phyloP scores from a whole-genome alignment of 2,888 invertebrate genomes.

The Acanthococcus lagerstroemiae region DNA sequence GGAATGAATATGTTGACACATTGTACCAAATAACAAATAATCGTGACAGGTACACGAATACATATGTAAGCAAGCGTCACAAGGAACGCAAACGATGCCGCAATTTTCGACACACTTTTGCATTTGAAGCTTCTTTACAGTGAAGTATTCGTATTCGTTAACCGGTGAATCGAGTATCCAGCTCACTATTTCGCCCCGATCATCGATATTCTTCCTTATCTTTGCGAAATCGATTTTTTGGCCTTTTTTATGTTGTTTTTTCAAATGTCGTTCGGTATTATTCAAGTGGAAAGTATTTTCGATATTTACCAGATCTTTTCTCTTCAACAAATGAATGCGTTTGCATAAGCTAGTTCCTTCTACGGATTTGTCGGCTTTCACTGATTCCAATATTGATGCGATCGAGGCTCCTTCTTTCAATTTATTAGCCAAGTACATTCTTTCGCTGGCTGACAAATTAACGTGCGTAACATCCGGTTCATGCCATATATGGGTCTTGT shows the following conservation, averaged over 20 bases:
- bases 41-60: conserved; percentile 21
- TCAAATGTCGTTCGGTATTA: conserved; percentile 12
- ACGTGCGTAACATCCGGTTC: conserved; percentile 9
- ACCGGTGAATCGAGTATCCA: conserved; percentile 12
- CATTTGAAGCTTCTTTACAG: conserved; percentile 3
- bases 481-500: conserved; percentile 21
- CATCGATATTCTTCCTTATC: conserved; percentile 15
- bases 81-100: background rate
- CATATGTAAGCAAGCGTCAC: conserved; percentile 13
- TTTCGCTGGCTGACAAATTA: conserved; percentile 13
- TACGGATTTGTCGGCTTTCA: conserved; percentile 11
- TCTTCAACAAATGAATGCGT: conserved; percentile 19
- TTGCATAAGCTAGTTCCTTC: conserved; percentile 18
- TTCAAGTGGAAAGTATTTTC: conserved; percentile 20
- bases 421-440: conserved; percentile 10
- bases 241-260: conserved; percentile 17
- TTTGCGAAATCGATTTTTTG: conserved; percentile 17
- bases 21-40: conserved; percentile 12
- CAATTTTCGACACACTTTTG: conserved; percentile 13
- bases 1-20: conserved; percentile 17
- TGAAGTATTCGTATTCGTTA: conserved; percentile 7
- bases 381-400: conserved; percentile 16
- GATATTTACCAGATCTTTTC: conserved; percentile 19
- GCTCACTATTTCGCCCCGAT: conserved; percentile 10
- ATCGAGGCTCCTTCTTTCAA: conserved; percentile 16